A percentile compares a stretch with the other conserved stretches of the same genome.
Evolutionary conservation across 2,113 vertebrate genomes (phyloP).

Genomic region (Rhynchopsitta pachyrhyncha): DNA sequence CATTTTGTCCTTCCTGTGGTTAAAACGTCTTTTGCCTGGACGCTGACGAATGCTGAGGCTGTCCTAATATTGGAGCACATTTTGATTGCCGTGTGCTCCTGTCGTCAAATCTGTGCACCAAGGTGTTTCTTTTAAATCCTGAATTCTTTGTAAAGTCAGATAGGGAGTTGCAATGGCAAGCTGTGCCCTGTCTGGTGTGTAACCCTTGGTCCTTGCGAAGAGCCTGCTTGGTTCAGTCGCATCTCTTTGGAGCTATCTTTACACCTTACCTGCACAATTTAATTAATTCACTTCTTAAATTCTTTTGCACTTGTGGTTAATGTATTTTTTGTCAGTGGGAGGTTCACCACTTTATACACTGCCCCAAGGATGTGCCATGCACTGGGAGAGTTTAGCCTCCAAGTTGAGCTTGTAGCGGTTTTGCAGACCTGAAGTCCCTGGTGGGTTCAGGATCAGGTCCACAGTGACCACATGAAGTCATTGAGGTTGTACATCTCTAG

Average conservation of each 20-base stretch:
- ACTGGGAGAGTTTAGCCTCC: background rate
- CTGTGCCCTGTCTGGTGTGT: background rate
- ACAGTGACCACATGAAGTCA: rapidly evolving
- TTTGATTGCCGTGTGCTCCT: background rate
- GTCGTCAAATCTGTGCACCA: background rate
- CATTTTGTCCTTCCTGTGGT: background rate
- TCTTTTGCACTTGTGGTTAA: background rate
- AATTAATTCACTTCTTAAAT: background rate
- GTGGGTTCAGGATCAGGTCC: background rate
- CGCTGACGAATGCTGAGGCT: background rate
- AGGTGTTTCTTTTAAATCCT: background rate
- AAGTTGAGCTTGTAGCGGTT: rapidly evolving
- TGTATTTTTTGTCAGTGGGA: background rate
- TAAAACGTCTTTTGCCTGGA: background rate
- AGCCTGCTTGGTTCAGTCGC: background rate
- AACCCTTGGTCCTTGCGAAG: background rate
- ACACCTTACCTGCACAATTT: background rate
- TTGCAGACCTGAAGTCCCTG: background rate
- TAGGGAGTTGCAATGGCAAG: background rate
- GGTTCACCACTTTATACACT: background rate
- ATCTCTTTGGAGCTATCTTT: background rate
- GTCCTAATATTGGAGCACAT: background rate
- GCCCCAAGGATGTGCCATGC: background rate
- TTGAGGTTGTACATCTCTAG: background rate
- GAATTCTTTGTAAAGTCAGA: background rate